phyloP scores from a whole-genome alignment of 2,797 vertebrate species.

The Dendrocincla tyrannina region DNA sequence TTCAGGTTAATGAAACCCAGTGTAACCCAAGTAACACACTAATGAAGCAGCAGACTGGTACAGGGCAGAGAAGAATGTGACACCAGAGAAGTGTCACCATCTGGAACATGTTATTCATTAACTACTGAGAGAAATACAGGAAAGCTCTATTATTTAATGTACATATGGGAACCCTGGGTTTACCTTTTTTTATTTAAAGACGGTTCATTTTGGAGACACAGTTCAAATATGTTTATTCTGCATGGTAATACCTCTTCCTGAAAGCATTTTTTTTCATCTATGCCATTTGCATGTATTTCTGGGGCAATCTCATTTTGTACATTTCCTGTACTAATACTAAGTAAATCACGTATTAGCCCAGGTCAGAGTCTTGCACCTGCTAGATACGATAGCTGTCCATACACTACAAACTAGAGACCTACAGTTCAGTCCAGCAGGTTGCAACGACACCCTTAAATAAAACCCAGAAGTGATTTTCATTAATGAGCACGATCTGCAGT shows the following conservation, averaged over 20 bases:
- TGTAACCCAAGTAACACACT: constrained; percentile 5
- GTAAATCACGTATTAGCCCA: neutral
- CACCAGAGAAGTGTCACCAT: constrained; percentile 30
- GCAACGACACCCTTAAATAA: neutral
- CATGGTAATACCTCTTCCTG: neutral
- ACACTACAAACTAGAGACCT: neutral
- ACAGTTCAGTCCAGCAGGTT: neutral
- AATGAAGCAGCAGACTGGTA: constrained; percentile 27
- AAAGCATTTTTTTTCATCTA: neutral
- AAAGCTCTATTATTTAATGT: neutral
- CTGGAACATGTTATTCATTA: constrained; percentile 58
- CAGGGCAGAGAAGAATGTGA: constrained; percentile 11
- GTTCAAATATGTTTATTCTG: neutral
- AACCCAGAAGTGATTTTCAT: neutral
- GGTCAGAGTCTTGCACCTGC: neutral
- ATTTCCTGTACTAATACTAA: neutral
- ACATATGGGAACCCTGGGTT: neutral
- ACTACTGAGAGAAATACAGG: neutral
- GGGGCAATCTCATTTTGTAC: neutral
- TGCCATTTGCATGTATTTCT: neutral
- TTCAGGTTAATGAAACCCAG: constrained; percentile 16
- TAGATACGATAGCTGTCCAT: neutral
- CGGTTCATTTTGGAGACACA: neutral
- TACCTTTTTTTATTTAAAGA: neutral
- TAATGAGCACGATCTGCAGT: neutral